These are phyloP conservation scores for Sardinella longiceps DNA, from an alignment of 2,797 vertebrate species.

Conservation along the genomic window DNA sequence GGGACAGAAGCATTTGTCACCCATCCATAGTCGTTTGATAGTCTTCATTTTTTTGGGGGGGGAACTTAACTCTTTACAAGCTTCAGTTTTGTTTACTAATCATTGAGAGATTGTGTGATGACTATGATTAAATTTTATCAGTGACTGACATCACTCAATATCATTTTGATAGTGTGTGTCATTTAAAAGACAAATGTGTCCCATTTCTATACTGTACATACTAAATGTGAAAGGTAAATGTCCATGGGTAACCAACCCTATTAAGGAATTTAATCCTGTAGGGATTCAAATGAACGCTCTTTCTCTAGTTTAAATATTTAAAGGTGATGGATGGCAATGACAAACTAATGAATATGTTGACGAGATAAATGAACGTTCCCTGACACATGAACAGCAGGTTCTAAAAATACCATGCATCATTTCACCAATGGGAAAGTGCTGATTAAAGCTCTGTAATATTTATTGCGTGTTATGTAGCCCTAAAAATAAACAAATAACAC, in stretches of 20 bases:
- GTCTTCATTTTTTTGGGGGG: background rate
- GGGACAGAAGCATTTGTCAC: no score
- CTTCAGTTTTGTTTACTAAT: background rate
- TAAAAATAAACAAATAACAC: background rate
- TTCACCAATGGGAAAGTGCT: background rate
- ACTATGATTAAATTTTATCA: no score
- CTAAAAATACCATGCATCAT: background rate
- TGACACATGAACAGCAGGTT: background rate
- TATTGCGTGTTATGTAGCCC: background rate
- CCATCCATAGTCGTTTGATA: background rate
- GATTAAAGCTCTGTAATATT: background rate
- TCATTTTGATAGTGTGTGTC: background rate
- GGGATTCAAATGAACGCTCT: constrained; percentile 64
- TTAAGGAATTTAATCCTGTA: constrained; percentile 63
- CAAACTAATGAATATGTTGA: constrained; percentile 66
- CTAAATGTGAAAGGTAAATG: constrained; percentile 45
- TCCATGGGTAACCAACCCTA: constrained; percentile 43
- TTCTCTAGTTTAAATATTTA: constrained; percentile 75
- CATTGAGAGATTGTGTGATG: no score
- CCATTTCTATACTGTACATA: background rate
- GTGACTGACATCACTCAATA: background rate
- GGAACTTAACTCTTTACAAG: constrained; percentile 25
- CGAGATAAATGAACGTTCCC: constrained; percentile 41
- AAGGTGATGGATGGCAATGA: constrained; percentile 65
- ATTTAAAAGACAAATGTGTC: background rate